Percentiles rank a stretch among this genome's conserved stretches.
These are phyloP conservation scores for Lerema accius DNA, from an alignment of 1,140 invertebrate species.

Conservation along the genomic window DNA sequence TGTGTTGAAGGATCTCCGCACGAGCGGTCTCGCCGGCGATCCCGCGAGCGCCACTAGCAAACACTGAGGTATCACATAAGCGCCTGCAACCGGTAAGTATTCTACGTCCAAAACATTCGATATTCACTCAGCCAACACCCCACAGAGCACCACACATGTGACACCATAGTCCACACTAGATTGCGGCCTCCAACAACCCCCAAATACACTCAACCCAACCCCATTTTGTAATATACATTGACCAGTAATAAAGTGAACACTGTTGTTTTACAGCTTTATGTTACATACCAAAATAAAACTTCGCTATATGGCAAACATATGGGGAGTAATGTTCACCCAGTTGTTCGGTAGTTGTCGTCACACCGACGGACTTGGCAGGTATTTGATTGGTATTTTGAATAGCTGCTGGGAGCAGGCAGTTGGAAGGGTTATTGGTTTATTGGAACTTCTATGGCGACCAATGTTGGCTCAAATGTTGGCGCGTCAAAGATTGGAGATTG, in stretches of 20 bases:
- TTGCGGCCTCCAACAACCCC: conserved; percentile 30
- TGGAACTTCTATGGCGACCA: conserved; percentile 32
- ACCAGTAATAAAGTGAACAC: conserved; percentile 78
- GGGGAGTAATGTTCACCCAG: conserved; percentile 63
- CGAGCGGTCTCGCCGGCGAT: conserved; percentile 70
- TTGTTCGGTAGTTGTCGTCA: conserved; percentile 77
- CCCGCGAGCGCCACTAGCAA: conserved; percentile 73
- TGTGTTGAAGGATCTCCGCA: conserved; percentile 58
- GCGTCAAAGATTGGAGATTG: conserved; percentile 39
- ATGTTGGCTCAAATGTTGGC: conserved; percentile 22
- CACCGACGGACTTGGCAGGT: conserved; percentile 80
- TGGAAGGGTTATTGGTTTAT: conserved; percentile 51
- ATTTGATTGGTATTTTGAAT: conserved; percentile 81
- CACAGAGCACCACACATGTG: conserved; percentile 20
- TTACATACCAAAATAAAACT: conserved; percentile 77
- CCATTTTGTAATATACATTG: conserved; percentile 48
- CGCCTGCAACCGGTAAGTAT: conserved; percentile 72
- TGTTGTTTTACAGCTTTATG: conserved; percentile 79
- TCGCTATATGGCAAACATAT: conserved; percentile 77
- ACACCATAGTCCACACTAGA: conserved; percentile 32
- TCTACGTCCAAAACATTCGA: conserved; percentile 24
- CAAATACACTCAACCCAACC: conserved; percentile 39
- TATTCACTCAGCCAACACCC: conserved; percentile 26
- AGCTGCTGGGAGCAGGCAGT: conserved; percentile 65
- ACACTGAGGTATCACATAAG: conserved; percentile 80